These are phyloP conservation scores for Dufourea novaeangliae DNA, from an alignment of 1,140 invertebrate genomes.

Conservation along the genomic window DNA sequence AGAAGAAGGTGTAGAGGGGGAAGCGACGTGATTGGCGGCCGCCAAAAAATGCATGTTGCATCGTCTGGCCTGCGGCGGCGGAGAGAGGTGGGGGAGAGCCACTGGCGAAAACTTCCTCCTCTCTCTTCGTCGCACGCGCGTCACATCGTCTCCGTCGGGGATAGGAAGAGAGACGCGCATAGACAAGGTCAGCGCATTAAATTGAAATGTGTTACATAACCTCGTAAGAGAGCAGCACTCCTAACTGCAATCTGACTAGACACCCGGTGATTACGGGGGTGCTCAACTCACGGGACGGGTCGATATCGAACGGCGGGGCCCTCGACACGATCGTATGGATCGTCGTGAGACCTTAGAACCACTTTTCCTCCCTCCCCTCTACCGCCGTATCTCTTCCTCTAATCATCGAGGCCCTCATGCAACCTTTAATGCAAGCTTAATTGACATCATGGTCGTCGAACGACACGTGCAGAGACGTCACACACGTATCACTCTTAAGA, in stretches of 20 bases:
- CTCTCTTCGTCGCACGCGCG: constrained; percentile 50
- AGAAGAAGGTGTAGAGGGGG: too few species aligned
- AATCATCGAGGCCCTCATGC: background rate
- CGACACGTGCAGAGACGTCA: too few species aligned
- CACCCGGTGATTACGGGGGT: constrained; percentile 75
- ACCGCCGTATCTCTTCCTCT: background rate
- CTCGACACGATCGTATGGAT: constrained; percentile 2
- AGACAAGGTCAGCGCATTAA: constrained; percentile 79
- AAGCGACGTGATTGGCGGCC: constrained; percentile 44
- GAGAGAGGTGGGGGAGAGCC: constrained; percentile 52
- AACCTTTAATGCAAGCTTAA: too few species aligned
- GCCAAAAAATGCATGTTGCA: constrained; percentile 66
- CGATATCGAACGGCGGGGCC: background rate
- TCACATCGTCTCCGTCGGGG: constrained; percentile 54
- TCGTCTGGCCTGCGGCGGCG: too few species aligned
- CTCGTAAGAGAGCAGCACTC: constrained; percentile 68
- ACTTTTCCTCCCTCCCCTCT: background rate
- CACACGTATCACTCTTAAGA: too few species aligned
- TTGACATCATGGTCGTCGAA: too few species aligned
- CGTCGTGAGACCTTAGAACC: constrained; percentile 5
- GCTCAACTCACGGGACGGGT: constrained; percentile 62
- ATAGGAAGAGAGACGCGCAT: constrained; percentile 76
- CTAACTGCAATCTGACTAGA: constrained; percentile 74
- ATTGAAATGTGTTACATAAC: constrained; percentile 78
- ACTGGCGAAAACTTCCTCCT: constrained; percentile 66